Conservation (phyloP, 2,797 vertebrate species). For the Erithacus rubecula region DNA sequence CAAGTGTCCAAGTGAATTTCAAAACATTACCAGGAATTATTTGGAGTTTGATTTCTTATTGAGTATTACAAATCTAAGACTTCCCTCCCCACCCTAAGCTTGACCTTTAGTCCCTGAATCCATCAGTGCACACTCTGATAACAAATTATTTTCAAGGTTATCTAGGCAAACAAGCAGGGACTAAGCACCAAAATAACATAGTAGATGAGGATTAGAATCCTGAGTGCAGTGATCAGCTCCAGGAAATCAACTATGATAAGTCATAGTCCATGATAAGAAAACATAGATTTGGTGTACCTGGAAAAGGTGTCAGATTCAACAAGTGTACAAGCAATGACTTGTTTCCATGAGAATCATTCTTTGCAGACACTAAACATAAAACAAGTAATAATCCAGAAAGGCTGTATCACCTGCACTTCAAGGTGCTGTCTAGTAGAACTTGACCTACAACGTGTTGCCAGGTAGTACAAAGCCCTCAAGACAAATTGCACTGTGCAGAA, state of each 20-base stretch:
- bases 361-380: conserved; percentile 2
- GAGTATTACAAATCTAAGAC: not conserved
- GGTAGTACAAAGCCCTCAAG: not conserved
- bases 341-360: not conserved
- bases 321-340: not conserved
- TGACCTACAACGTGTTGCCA: not conserved
- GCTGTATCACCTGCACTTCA: not conserved
- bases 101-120: not conserved
- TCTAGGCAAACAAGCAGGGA: not conserved
- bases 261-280: not conserved
- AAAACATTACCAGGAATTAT: conserved; percentile 40
- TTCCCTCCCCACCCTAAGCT: not conserved
- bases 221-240: fast-evolving
- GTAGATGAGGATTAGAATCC: not conserved
- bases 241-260: fast-evolving
- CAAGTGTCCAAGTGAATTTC: conserved; percentile 20
- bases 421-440: not conserved
- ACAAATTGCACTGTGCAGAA: not conserved
- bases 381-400: not conserved
- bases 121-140: not conserved
- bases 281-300: not conserved
- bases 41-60: conserved; percentile 19
- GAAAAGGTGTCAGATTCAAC: not conserved
- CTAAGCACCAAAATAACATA: not conserved
- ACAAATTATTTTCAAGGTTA: not conserved